Evolutionary conservation across 2,888 invertebrate genomes (phyloP).

Genomic region (Drosophila aldrichi): DNA sequence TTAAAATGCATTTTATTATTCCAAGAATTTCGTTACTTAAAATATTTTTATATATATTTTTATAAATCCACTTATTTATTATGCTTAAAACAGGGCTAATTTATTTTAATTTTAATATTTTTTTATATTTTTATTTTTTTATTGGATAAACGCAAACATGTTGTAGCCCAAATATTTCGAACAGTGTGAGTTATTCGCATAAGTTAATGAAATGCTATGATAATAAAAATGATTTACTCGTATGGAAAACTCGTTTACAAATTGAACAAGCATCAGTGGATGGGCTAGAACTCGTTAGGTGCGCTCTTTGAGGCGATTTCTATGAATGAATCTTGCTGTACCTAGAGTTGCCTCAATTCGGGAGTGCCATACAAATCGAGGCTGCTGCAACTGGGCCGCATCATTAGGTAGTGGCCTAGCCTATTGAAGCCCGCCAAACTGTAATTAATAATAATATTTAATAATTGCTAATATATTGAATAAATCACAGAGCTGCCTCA

Average conservation of each 20-base stretch:
- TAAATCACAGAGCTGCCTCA: no score
- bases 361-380: slow-evolving; percentile 22
- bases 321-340: background rate
- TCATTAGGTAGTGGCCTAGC: slow-evolving; percentile 7
- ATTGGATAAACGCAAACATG: background rate
- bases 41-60: background rate
- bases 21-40: background rate
- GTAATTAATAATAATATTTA: no score
- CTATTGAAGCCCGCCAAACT: slow-evolving; percentile 30
- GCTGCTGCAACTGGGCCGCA: slow-evolving; percentile 38
- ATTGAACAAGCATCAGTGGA: background rate
- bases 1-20: background rate
- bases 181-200: background rate
- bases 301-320: background rate
- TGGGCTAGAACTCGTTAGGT: background rate
- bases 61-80: no score
- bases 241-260: slow-evolving; percentile 1
- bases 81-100: no score
- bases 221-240: slow-evolving; percentile 12
- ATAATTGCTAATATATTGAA: no score
- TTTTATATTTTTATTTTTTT: no score
- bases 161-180: background rate
- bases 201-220: background rate
- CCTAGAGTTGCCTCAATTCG: slow-evolving; percentile 23
- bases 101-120: no score